Evolutionary conservation across 1,140 invertebrate species (phyloP).

Genomic region (Bombus vancouverensis): DNA sequence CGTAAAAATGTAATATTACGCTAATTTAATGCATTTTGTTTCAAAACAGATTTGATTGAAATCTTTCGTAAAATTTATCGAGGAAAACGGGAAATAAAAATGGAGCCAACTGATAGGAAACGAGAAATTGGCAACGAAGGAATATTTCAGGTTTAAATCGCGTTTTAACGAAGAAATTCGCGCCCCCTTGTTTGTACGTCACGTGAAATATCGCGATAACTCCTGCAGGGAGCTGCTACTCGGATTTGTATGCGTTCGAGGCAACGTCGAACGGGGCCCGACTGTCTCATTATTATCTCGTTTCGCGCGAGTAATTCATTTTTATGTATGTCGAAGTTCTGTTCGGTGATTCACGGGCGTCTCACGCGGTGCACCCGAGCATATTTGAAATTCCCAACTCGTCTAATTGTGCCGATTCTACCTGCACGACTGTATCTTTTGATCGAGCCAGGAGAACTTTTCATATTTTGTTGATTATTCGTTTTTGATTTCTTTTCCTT

Average conservation of each 20-base stretch:
- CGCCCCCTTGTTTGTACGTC: conserved; percentile 60
- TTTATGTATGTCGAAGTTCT: conserved; percentile 63
- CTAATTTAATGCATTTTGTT: neutral
- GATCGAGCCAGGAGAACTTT: neutral
- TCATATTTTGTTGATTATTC: neutral
- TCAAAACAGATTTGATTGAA: neutral
- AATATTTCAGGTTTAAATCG: conserved; percentile 55
- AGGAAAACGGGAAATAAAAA: neutral
- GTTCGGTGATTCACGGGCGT: conserved; percentile 62
- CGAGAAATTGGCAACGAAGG: conserved; percentile 21
- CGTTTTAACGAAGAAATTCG: conserved; percentile 49
- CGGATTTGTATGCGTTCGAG: conserved; percentile 45
- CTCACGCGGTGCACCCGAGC: conserved; percentile 19
- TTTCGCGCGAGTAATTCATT: conserved; percentile 68
- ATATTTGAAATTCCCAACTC: conserved; percentile 17
- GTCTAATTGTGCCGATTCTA: conserved; percentile 5
- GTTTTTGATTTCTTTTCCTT: neutral
- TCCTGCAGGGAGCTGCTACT: conserved; percentile 9
- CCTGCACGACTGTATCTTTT: neutral
- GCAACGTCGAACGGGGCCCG: conserved; percentile 26
- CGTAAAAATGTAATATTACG: no score
- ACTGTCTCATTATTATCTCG: conserved; percentile 71
- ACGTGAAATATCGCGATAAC: conserved; percentile 67
- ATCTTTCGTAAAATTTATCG: neutral
- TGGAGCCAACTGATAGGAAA: no score